phyloP scores from a whole-genome alignment of 1,140 invertebrate genomes.

The Galleria mellonella region DNA sequence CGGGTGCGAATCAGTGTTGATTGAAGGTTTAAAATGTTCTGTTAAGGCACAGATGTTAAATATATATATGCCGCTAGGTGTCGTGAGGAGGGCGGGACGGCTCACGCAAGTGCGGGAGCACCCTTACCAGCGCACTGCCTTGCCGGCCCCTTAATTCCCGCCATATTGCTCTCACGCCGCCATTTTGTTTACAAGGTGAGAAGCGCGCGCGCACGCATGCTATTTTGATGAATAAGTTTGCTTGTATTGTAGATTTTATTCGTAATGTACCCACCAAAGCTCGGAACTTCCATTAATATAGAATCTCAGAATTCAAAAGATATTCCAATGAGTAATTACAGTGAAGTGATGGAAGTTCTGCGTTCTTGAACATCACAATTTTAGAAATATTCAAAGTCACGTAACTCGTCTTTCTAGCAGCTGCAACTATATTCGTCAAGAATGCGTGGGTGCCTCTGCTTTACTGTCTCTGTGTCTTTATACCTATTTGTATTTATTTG shows the following conservation, averaged over 20 bases:
- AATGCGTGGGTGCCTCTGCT: slow-evolving; percentile 59
- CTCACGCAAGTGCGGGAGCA: slow-evolving; percentile 91
- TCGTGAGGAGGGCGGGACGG: slow-evolving; percentile 84
- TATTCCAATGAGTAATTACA: background rate
- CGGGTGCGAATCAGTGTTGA: slow-evolving; percentile 21
- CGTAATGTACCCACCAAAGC: slow-evolving; percentile 3
- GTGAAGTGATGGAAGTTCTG: background rate
- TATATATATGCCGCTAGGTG: slow-evolving; percentile 74
- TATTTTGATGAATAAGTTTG: slow-evolving; percentile 55
- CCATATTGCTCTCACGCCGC: slow-evolving; percentile 62
- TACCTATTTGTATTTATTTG: slow-evolving; percentile 46
- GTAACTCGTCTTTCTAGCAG: slow-evolving; percentile 25
- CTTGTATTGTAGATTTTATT: slow-evolving; percentile 21
- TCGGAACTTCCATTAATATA: slow-evolving; percentile 5
- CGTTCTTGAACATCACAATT: no score
- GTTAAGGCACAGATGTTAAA: slow-evolving; percentile 59
- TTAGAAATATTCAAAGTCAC: background rate
- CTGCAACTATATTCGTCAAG: slow-evolving; percentile 56
- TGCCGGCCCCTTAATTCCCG: slow-evolving; percentile 67
- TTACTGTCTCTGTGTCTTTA: slow-evolving; percentile 66
- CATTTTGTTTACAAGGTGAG: slow-evolving; percentile 72
- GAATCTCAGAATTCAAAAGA: slow-evolving; percentile 5
- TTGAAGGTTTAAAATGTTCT: slow-evolving; percentile 31
- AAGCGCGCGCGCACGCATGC: slow-evolving; percentile 57
- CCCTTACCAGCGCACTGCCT: slow-evolving; percentile 92